phyloP scores from a whole-genome alignment of 2,113 vertebrate genomes.

The Sapajus apella region DNA sequence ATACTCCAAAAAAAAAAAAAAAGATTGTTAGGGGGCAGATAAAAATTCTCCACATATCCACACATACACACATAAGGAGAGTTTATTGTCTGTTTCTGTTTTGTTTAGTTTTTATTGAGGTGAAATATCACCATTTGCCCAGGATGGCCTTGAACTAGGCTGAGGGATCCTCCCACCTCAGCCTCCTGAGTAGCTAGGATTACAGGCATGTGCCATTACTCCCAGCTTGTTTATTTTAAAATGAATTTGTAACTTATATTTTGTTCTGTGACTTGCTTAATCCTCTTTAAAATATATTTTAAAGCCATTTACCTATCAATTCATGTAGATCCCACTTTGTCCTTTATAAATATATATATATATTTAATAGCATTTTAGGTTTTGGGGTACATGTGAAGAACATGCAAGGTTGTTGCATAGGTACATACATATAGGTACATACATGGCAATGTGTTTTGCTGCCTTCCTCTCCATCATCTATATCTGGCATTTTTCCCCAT shows the following conservation, averaged over 20 bases:
- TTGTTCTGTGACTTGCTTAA: constrained; percentile 16
- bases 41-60: not conserved
- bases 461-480: too few relatives aligned
- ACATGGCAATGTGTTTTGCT: too few relatives aligned
- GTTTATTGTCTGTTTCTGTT: not conserved
- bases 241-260: not conserved
- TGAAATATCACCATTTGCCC: not conserved
- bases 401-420: too few relatives aligned
- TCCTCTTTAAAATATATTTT: not conserved
- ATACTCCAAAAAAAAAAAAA: not conserved
- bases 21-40: not conserved
- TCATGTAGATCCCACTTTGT: not conserved
- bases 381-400: too few relatives aligned
- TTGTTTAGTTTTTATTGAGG: not conserved
- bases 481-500: too few relatives aligned
- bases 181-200: not conserved
- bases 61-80: not conserved
- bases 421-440: too few relatives aligned
- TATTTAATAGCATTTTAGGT: too few relatives aligned
- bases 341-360: not conserved
- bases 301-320: not conserved
- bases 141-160: not conserved
- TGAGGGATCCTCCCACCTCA: not conserved
- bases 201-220: not conserved
- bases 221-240: not conserved